phyloP scores from a whole-genome alignment of 1,140 invertebrate genomes.

The Idris sp. region DNA sequence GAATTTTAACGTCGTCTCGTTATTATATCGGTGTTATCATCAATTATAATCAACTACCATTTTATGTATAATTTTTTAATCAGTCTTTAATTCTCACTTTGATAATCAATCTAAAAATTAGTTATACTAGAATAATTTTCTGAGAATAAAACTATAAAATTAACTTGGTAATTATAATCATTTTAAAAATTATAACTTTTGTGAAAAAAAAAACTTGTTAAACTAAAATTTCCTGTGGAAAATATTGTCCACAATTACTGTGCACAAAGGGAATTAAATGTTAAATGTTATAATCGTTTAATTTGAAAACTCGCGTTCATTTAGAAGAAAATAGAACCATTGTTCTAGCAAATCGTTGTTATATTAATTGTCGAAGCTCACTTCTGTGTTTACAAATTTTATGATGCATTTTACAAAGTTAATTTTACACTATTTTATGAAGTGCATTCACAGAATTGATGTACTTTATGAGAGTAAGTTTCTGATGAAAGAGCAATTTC shows the following conservation, averaged over 20 bases:
- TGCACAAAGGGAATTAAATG: too few relatives aligned
- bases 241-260: too few relatives aligned
- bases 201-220: too few relatives aligned
- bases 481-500: slow-evolving; percentile 64
- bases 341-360: slow-evolving; percentile 1
- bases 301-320: too few relatives aligned
- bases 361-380: slow-evolving; percentile 23
- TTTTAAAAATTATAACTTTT: too few relatives aligned
- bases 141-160: too few relatives aligned
- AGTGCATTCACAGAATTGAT: slow-evolving; percentile 49
- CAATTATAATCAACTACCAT: slow-evolving; percentile 39
- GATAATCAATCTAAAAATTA: slow-evolving; percentile 25
- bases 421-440: slow-evolving; percentile 52
- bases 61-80: slow-evolving; percentile 53
- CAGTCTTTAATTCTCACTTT: slow-evolving; percentile 26
- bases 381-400: slow-evolving; percentile 36
- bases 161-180: too few relatives aligned
- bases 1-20: slow-evolving; percentile 25
- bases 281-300: too few relatives aligned
- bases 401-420: slow-evolving; percentile 46
- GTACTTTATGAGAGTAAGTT: slow-evolving; percentile 53
- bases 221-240: too few relatives aligned
- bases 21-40: slow-evolving; percentile 51
- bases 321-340: not conserved
- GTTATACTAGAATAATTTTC: too few relatives aligned